Evolutionary conservation across 1,140 invertebrate genomes (phyloP).

Genomic region (Andricus grossulariae): DNA sequence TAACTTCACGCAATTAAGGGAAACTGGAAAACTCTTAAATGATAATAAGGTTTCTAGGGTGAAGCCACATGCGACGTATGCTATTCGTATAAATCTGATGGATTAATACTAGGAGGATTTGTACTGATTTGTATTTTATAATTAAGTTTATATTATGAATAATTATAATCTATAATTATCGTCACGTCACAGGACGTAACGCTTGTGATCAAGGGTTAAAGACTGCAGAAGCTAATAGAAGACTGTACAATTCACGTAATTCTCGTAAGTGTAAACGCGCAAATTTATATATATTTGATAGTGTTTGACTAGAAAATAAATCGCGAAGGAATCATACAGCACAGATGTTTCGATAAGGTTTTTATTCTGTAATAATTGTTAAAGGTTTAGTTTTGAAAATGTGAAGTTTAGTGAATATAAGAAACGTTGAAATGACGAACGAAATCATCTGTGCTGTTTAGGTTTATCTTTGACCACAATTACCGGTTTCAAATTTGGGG

Average conservation of each 20-base stretch:
- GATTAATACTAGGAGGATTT: too few species aligned
- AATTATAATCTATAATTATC: too few species aligned
- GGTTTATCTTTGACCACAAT: constrained; percentile 11
- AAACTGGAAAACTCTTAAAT: too few species aligned
- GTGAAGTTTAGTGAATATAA: not conserved
- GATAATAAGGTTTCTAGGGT: too few species aligned
- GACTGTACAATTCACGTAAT: constrained; percentile 2
- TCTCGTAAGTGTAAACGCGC: not conserved
- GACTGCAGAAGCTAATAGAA: not conserved
- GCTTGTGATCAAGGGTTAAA: constrained; percentile 13
- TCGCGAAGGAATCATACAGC: not conserved
- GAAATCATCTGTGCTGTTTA: constrained; percentile 9
- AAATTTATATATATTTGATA: constrained; percentile 7
- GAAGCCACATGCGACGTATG: too few species aligned
- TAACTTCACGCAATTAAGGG: too few species aligned
- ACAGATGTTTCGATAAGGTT: not conserved
- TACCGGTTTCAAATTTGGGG: not conserved
- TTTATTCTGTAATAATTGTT: not conserved
- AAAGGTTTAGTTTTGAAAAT: not conserved
- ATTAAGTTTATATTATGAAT: too few species aligned
- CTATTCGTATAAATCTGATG: too few species aligned
- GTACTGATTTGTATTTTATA: too few species aligned
- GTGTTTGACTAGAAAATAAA: constrained; percentile 15
- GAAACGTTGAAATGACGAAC: not conserved
- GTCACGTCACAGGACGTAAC: too few species aligned